phyloP scores from a whole-genome alignment of 2,113 vertebrate species.

The Gambusia holbrooki region DNA sequence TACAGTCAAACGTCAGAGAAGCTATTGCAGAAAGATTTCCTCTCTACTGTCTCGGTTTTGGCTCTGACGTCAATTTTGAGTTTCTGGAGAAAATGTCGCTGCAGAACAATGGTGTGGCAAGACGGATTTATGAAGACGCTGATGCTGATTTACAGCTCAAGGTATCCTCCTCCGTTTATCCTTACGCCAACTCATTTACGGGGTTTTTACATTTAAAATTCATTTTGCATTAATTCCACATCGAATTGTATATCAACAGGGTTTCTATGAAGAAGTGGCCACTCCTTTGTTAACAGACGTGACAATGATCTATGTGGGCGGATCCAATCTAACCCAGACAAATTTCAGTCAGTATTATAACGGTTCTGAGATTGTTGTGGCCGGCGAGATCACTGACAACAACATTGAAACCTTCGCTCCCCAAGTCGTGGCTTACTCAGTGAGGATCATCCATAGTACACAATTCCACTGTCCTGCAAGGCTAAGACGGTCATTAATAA shows the following conservation, averaged over 20 bases:
- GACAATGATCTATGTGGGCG: slow-evolving; percentile 76
- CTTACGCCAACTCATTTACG: not conserved
- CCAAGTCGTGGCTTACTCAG: slow-evolving; percentile 78
- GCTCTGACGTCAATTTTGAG: slow-evolving; percentile 82
- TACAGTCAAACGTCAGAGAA: slow-evolving; percentile 78
- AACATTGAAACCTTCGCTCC: slow-evolving; percentile 73
- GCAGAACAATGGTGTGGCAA: slow-evolving; percentile 82
- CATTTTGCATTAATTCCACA: too few relatives aligned
- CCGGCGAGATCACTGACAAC: slow-evolving; percentile 81
- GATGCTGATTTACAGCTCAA: slow-evolving; percentile 85
- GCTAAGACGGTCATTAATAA: not conserved
- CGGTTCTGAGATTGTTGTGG: slow-evolving; percentile 87
- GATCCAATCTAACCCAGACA: slow-evolving; percentile 80
- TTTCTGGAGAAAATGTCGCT: slow-evolving; percentile 86
- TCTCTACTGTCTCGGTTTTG: slow-evolving; percentile 88
- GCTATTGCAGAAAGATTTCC: slow-evolving; percentile 81
- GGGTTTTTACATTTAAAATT: not conserved
- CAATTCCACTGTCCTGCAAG: too few relatives aligned
- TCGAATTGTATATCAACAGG: slow-evolving; percentile 63
- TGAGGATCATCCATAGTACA: slow-evolving; percentile 49
- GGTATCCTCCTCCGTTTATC: slow-evolving; percentile 59
- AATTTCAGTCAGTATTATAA: slow-evolving; percentile 84
- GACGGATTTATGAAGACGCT: slow-evolving; percentile 85
- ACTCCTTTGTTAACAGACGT: slow-evolving; percentile 82
- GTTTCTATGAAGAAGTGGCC: slow-evolving; percentile 87